phyloP scores from a whole-genome alignment of 2,888 invertebrate genomes.

The Acanthococcus lagerstroemiae region DNA sequence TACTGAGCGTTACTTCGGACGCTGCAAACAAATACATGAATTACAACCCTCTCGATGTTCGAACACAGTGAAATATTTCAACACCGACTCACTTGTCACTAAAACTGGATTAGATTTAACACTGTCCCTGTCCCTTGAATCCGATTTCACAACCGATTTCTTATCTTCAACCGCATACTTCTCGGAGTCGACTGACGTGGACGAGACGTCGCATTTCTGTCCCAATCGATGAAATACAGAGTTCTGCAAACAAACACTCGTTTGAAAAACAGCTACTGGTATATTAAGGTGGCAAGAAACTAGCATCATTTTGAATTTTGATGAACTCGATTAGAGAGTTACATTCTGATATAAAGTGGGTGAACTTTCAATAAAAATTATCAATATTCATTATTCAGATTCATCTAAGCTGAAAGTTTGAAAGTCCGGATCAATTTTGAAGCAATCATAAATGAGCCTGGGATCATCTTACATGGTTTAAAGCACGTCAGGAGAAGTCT shows the following conservation, averaged over 20 bases:
- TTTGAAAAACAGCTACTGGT: no score
- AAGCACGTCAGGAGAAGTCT: no score
- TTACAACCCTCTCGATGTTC: neutral
- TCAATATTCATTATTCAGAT: no score
- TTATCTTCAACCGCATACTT: constrained; percentile 16
- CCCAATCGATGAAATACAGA: constrained; percentile 17
- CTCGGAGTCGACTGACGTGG: constrained; percentile 10
- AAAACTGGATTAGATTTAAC: neutral
- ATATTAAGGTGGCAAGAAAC: no score
- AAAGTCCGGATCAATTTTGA: no score
- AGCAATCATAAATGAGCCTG: no score
- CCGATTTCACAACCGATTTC: constrained; percentile 11
- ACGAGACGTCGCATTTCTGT: constrained; percentile 20
- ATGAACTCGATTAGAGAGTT: neutral
- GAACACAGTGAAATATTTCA: no score
- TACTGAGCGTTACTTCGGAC: neutral
- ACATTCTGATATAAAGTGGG: neutral
- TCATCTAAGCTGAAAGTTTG: no score
- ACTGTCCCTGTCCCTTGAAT: neutral
- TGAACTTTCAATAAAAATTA: no score
- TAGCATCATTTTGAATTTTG: no score
- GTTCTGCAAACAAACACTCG: neutral
- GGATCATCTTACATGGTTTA: no score
- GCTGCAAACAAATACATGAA: neutral
- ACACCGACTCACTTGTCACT: constrained; percentile 3